A percentile compares a stretch with the other conserved stretches of the same genome.
Evolutionary conservation across 1,140 invertebrate genomes (phyloP).

Genomic region (Drosophila tsacasi): DNA sequence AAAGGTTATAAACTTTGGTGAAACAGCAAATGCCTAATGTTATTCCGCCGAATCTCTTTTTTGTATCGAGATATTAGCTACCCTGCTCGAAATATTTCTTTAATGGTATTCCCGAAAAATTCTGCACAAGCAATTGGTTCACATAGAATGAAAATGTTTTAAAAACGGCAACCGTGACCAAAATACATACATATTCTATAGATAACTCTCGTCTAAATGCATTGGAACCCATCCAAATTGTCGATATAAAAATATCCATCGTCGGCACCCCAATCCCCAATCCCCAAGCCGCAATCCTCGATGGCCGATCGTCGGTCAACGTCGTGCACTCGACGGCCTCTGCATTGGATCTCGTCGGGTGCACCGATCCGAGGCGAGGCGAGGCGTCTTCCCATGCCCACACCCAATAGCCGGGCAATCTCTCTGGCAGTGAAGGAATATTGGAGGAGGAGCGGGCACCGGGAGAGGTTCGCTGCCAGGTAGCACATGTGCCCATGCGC

Average conservation of each 20-base stretch:
- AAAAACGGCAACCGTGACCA: slow-evolving; percentile 80
- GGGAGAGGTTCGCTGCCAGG: slow-evolving; percentile 44
- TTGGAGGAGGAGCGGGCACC: neutral
- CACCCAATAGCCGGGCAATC: slow-evolving; percentile 24
- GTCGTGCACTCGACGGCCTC: slow-evolving; percentile 42
- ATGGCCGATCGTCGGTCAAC: slow-evolving; percentile 53
- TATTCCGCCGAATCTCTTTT: slow-evolving; percentile 24
- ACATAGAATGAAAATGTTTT: slow-evolving; percentile 68
- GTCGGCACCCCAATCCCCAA: slow-evolving; percentile 43
- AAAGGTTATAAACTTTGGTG: neutral
- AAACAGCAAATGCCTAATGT: neutral
- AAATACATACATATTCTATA: slow-evolving; percentile 80
- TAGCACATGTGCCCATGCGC: slow-evolving; percentile 41
- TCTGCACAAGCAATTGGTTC: slow-evolving; percentile 57
- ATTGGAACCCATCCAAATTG: slow-evolving; percentile 84
- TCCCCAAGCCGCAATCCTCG: slow-evolving; percentile 27
- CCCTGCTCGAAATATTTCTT: slow-evolving; percentile 32
- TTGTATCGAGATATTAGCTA: slow-evolving; percentile 26
- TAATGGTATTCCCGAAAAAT: slow-evolving; percentile 44
- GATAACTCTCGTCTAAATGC: slow-evolving; percentile 82
- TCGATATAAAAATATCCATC: slow-evolving; percentile 83
- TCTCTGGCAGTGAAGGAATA: slow-evolving; percentile 6
- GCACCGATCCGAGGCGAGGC: slow-evolving; percentile 28
- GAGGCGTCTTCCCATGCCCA: slow-evolving; percentile 29
- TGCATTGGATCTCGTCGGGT: slow-evolving; percentile 30